Base-by-base conservation (phyloP, 2,113 vertebrate species). In the Verasper variegatus region DNA sequence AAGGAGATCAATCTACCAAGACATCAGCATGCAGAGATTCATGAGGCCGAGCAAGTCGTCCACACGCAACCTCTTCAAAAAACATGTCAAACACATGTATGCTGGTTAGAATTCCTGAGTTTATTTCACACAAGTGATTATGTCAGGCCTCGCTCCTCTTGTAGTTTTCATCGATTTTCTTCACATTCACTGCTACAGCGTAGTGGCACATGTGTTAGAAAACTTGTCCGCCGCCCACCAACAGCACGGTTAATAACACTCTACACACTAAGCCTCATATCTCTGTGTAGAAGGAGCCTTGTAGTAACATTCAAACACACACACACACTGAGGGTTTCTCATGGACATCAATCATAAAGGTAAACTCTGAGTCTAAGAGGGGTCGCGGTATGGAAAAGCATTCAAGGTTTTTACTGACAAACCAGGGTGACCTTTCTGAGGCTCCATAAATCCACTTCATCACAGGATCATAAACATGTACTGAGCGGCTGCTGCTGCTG, bases 381-480 rank as follows among this genome's bases (percentile, higher is more conserved):
- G 75, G 74, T 76, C 57, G 26, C 2, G 54, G 90, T 76, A 85
- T 90, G 89, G 89, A 84, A 90, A 93, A 92, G 63, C 87, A 71
- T 86, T 93, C 80, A 92, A 79, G 76, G 67, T 42, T 86, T 83
- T 86, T 66, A 86, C 86, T 27, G 64, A 83, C 66, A 87, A 84
- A 82, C 65, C 71, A 17, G 60, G 59, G 63, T 78, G 75, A 92
- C 91, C 87, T 90, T 86, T 88, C 65, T 73, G 64, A 67, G 76
- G 72, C 76, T 78, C 78, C 80, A 88, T 93, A 92, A 93, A 94
- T 93, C 88, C 80, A 58, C 79, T 79, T 86, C 85, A 89, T 91
- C 87, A 86, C 77, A 20, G 69, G 84, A 73, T 87, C 82, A 87
- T 89, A 91, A 89, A 92, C 86, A 85, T 85, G 70, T 58, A 51